phyloP scores from a whole-genome alignment of 2,888 invertebrate species.

The Xanthostigma xanthostigma region DNA sequence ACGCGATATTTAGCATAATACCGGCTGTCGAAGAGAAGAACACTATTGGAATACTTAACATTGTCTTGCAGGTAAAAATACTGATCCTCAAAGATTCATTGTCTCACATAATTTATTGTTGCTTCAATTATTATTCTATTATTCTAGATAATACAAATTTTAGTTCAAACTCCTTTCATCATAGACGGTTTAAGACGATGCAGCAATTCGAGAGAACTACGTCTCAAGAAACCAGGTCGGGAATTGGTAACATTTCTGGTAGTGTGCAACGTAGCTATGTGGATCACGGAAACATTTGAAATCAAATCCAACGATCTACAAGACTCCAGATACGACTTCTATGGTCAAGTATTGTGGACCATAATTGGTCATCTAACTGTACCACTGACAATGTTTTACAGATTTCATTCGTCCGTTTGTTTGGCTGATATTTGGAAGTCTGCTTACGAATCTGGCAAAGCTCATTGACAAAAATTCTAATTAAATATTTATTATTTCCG shows the following conservation, averaged over 20 bases:
- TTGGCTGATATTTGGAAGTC: constrained; percentile 66
- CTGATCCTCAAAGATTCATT: too few species aligned
- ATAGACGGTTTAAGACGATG: constrained; percentile 61
- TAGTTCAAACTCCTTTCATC: constrained; percentile 58
- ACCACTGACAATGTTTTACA: constrained; percentile 62
- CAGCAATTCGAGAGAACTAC: constrained; percentile 45
- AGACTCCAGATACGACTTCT: constrained; percentile 45
- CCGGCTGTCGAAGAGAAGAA: constrained; percentile 42
- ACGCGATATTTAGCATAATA: constrained; percentile 50
- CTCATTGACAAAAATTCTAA: too few species aligned
- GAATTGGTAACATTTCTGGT: constrained; percentile 63
- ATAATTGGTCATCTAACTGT: constrained; percentile 56
- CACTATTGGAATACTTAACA: constrained; percentile 34
- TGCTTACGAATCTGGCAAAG: constrained; percentile 41
- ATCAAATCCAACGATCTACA: constrained; percentile 37
- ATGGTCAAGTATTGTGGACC: constrained; percentile 55
- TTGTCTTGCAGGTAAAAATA: constrained; percentile 37
- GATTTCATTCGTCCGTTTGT: constrained; percentile 66
- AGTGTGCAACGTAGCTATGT: constrained; percentile 60
- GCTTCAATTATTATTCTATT: too few species aligned
- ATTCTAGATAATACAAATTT: constrained; percentile 48
- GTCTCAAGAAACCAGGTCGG: constrained; percentile 54
- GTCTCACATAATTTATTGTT: too few species aligned
- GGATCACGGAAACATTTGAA: constrained; percentile 60
- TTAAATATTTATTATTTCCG: too few species aligned